These are phyloP conservation scores for Charanyca ferruginea DNA, from an alignment of 2,888 invertebrate species.

Conservation along the genomic window DNA sequence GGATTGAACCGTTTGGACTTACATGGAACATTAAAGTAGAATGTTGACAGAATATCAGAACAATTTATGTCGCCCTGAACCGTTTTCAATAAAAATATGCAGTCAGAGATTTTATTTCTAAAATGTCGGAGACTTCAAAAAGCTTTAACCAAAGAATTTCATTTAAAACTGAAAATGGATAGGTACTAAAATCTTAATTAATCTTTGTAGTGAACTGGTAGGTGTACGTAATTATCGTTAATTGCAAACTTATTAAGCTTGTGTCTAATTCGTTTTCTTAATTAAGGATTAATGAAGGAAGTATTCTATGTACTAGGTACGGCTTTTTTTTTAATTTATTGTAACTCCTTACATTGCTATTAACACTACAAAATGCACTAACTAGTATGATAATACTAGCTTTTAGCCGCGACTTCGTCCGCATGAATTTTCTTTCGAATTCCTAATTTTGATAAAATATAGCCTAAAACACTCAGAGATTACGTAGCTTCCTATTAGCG, in stretches of 20 bases:
- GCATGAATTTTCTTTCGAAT: no score
- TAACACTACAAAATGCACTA: conserved; percentile 5
- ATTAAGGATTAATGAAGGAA: no score
- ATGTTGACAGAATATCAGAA: no score
- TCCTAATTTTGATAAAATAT: no score
- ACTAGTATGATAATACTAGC: neutral
- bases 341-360: conserved; percentile 15
- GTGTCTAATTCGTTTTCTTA: neutral
- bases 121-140: neutral
- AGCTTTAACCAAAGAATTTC: neutral
- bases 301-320: conserved; percentile 3
- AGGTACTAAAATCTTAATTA: neutral
- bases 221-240: neutral
- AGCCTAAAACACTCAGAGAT: no score
- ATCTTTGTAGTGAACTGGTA: neutral
- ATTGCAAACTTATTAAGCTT: neutral
- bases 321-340: neutral
- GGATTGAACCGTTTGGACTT: no score
- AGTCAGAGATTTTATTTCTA: neutral
- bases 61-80: no score
- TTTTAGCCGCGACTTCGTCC: no score
- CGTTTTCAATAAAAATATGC: no score
- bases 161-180: neutral
- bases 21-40: no score
- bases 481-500: no score